A percentile compares a stretch with the other conserved stretches of the same genome.
These are phyloP conservation scores for Diaprepes abbreviatus DNA, from an alignment of 2,888 invertebrate species.

Conservation along the genomic window DNA sequence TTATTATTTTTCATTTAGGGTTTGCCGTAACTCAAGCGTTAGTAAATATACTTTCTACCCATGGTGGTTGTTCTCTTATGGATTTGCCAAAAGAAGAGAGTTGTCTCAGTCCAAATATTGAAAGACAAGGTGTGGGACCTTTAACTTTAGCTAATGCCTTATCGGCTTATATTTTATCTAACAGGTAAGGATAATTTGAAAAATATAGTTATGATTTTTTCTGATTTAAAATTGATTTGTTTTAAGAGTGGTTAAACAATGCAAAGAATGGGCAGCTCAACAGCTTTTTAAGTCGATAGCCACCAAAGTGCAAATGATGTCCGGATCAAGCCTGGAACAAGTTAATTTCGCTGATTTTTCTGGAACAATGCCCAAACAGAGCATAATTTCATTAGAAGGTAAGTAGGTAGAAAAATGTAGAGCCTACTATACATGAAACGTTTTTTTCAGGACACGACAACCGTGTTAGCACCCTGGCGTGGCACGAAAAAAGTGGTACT, in stretches of 20 bases:
- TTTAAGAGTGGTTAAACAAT: slow-evolving; percentile 66
- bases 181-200: slow-evolving; percentile 52
- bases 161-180: slow-evolving; percentile 73
- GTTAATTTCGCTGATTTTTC: slow-evolving; percentile 70
- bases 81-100: slow-evolving; percentile 63
- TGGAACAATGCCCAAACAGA: slow-evolving; percentile 64
- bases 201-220: too few species aligned
- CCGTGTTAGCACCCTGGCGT: slow-evolving; percentile 63
- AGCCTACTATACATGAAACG: too few species aligned
- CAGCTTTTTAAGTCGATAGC: slow-evolving; percentile 71
- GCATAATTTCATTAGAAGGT: slow-evolving; percentile 66
- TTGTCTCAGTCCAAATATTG: slow-evolving; percentile 49
- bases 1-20: slow-evolving; percentile 9
- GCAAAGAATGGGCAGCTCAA: slow-evolving; percentile 74
- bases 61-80: slow-evolving; percentile 66
- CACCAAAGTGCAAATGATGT: slow-evolving; percentile 64
- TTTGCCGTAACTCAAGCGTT: slow-evolving; percentile 73
- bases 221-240: too few species aligned
- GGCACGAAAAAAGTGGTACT: slow-evolving; percentile 67
- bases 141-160: slow-evolving; percentile 73
- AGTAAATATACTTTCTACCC: slow-evolving; percentile 70
- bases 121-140: slow-evolving; percentile 60
- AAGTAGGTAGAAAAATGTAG: too few species aligned
- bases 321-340: slow-evolving; percentile 62
- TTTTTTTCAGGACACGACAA: slow-evolving; percentile 68